Conservation (phyloP, 2,113 vertebrate genomes). For the Paramisgurnus dabryanus region DNA sequence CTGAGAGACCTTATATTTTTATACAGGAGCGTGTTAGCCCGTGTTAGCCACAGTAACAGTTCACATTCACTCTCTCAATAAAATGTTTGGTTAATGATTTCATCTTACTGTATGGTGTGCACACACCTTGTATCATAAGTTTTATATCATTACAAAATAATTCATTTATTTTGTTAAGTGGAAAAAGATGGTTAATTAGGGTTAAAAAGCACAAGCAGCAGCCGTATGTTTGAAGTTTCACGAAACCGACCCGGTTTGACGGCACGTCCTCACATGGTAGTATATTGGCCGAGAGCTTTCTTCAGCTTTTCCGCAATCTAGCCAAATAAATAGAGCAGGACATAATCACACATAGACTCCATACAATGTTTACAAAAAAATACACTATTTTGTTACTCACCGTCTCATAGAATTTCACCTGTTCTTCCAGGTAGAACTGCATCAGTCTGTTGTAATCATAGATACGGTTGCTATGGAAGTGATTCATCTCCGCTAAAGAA, state of each 20-base stretch:
- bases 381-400: conserved; percentile 56
- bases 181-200: conserved; percentile 2
- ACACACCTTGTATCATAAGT: neutral
- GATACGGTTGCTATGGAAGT: conserved; percentile 89
- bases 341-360: neutral
- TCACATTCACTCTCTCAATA: neutral
- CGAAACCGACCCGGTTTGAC: neutral
- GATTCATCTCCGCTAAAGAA: conserved; percentile 86
- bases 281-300: conserved; percentile 91
- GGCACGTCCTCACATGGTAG: conserved; percentile 77
- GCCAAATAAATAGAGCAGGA: conserved; percentile 33
- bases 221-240: neutral
- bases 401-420: conserved; percentile 85
- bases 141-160: neutral
- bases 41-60: neutral
- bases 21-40: conserved; percentile 10
- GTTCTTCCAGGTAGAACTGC: conserved; percentile 85
- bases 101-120: no score
- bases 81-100: conserved; percentile 19
- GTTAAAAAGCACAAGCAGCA: conserved; percentile 15
- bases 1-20: conserved; percentile 19
- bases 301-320: conserved; percentile 96
- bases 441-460: conserved; percentile 90
- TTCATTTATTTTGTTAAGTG: neutral
- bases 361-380: no score